Percentiles rank a stretch among this genome's conserved stretches.
Conservation (phyloP, 2,797 vertebrate genomes). For the Hippocampus kuda region DNA sequence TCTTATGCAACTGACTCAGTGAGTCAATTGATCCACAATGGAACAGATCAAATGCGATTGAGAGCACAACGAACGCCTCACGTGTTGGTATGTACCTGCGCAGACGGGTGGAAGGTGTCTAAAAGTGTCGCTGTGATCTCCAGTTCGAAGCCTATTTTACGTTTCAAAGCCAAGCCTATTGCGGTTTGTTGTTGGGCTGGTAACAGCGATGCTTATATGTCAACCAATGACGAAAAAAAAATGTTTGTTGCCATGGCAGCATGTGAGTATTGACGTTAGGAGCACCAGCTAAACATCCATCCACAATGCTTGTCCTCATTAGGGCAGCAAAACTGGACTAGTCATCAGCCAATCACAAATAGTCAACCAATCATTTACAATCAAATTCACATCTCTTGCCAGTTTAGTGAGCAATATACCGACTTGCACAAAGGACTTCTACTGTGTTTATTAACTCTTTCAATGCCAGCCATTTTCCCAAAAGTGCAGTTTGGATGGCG, state of each 20-base stretch:
- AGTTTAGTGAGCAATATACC: too few relatives aligned
- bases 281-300: background rate
- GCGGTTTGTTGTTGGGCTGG: background rate
- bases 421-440: too few relatives aligned
- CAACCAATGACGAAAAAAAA: background rate
- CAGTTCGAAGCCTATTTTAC: constrained; percentile 44
- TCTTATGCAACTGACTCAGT: constrained; percentile 63
- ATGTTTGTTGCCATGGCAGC: constrained; percentile 2
- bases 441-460: too few relatives aligned
- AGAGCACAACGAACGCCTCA: constrained; percentile 2
- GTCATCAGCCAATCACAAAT: background rate
- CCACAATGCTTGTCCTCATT: background rate
- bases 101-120: background rate
- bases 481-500: too few relatives aligned
- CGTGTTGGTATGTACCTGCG: background rate
- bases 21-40: constrained; percentile 52
- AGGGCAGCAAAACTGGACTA: background rate
- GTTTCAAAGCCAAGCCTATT: constrained; percentile 9
- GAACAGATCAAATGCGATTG: constrained; percentile 32
- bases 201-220: background rate
- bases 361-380: background rate
- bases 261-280: background rate
- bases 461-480: too few relatives aligned
- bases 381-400: too few relatives aligned
- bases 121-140: background rate